Percentiles rank a stretch among this genome's conserved stretches.
These are phyloP conservation scores for Lepilemur septentrionalis DNA, from an alignment of 2,797 vertebrate genomes.

Conservation along the genomic window DNA sequence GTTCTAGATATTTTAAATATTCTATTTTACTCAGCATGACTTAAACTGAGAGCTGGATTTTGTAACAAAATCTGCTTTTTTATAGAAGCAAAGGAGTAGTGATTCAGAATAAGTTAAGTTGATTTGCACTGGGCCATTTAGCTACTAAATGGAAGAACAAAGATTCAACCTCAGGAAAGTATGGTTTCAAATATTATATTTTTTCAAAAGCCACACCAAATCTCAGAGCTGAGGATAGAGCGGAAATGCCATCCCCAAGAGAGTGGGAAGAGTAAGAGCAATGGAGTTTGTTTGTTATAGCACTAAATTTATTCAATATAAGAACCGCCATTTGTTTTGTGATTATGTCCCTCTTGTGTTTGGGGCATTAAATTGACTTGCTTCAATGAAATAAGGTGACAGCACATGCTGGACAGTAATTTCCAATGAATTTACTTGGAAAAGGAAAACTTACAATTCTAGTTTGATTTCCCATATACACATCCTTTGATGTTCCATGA, in stretches of 20 bases:
- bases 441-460: background rate
- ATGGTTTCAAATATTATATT: background rate
- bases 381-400: background rate
- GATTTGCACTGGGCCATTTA: background rate
- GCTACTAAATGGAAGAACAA: background rate
- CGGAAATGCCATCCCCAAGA: too few relatives aligned
- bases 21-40: background rate
- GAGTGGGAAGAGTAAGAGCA: background rate
- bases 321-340: background rate
- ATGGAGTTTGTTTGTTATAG: background rate
- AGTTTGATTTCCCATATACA: background rate
- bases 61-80: background rate
- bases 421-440: background rate
- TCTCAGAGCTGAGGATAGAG: background rate
- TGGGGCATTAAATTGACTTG: background rate
- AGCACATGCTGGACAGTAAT: background rate
- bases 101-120: background rate
- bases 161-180: background rate
- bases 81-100: background rate
- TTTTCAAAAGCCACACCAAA: background rate
- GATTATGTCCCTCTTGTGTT: background rate
- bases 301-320: background rate
- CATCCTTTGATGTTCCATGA: background rate
- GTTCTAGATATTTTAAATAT: slow-evolving; percentile 23
- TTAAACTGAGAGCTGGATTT: background rate